Evolutionary conservation across 1,140 invertebrate genomes (phyloP), one percentile per base, ranked within the genome.

Genomic region (Eciton burchellii): DNA sequence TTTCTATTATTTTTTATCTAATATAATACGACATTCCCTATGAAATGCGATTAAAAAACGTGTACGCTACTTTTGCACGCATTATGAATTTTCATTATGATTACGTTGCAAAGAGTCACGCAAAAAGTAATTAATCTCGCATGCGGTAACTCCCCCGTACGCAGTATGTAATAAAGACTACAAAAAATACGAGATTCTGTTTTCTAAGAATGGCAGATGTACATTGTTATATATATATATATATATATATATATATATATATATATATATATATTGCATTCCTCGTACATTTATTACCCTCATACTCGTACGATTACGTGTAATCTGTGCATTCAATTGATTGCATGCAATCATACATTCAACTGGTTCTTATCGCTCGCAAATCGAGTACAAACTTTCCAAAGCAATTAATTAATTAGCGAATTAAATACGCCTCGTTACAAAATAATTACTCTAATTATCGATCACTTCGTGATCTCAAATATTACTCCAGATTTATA

Each of bases 401-500:
- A 11, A n/a, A n/a, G n/a, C n/a, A n/a, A n/a, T n/a, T n/a, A n/a
- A 41, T 16, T 9, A 74, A 49, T 74, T 62, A 62, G 12, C 8
- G n/a, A n/a, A 74, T 19, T 43, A 43, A 35, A 11, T 1, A 35
- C 21, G n/a, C 19, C 19, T 74, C 47, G 63, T 63, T 26, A 14
- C 9, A 29, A 63, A 63, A 41, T 72, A 41, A 54, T 35, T 6
- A 29, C 26, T 19, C 4, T 66, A 35, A 66, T 66, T 47, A 62
- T 1, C n/a, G 3, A 49, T 47, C 62, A 21, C 29, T 62, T 3
- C 19, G 19, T 21, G 21, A 57, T 43, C 9, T 24, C 24, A 43
- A 57, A 57, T 57, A 41, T 72, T 59, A 72, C 9, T n/a, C 0
- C 19, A 72, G 0, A 35, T 56, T 72, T 57, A 59, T n/a, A 21